Conservation (phyloP, 2,113 vertebrate species). For the Zosterops pallidus region DNA sequence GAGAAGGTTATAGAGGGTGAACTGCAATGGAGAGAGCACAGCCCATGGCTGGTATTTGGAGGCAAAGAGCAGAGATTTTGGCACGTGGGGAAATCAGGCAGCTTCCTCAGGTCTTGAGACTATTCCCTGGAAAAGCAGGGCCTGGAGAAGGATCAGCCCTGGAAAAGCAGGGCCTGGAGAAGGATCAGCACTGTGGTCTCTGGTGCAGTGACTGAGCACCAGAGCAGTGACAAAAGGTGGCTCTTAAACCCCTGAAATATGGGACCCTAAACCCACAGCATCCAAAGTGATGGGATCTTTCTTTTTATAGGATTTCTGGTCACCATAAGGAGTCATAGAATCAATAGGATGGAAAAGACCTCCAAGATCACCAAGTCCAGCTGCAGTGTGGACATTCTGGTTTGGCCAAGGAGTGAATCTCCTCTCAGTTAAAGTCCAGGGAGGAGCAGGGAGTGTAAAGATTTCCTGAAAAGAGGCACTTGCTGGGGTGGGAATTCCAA, state of each 20-base stretch:
- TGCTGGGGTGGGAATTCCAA: slow-evolving; percentile 13
- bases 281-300: background rate
- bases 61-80: background rate
- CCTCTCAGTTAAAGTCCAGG: background rate
- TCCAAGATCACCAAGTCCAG: background rate
- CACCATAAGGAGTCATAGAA: fast-evolving
- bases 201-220: background rate
- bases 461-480: background rate
- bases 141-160: background rate
- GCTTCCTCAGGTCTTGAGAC: background rate
- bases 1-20: background rate
- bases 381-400: background rate
- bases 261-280: fast-evolving
- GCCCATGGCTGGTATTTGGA: fast-evolving
- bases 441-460: background rate
- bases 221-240: background rate
- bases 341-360: background rate
- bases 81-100: background rate
- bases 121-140: background rate
- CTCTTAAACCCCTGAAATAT: background rate
- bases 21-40: background rate
- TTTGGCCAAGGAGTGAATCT: background rate
- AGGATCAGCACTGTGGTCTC: background rate
- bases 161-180: no score
- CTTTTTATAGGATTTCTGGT: background rate